Base-by-base conservation (phyloP, 2,797 vertebrate species). In the Acanthis flammea region DNA sequence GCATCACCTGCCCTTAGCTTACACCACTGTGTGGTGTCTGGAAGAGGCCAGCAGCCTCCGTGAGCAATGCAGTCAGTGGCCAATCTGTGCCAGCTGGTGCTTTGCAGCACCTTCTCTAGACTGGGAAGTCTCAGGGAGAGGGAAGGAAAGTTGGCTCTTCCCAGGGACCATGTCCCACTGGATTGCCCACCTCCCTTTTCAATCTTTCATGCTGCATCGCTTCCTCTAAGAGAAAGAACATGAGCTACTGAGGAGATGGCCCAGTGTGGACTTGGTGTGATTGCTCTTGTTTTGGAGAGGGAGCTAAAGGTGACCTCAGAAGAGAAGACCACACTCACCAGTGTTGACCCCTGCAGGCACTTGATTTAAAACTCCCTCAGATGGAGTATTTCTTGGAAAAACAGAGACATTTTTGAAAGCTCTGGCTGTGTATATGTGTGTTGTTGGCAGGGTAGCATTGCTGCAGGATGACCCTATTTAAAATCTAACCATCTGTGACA, bases 401-500 rank as follows among this genome's bases (percentile, higher is more conserved):
- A 37, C 25, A 3, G 51, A 63, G 60, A 60, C 45, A 33, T 41
- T 88, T 82, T 48, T 89, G 67, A 94, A 60, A 94, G 85, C 62
- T 33, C 58, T 81, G 50, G 42, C 73, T 86, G 77, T 25, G 54
- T 39, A 19, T 31, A 30, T 58, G 19, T 1, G 2, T 77, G 61
- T 7, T 67, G 44, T 21, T 70, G 66, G 85, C 51, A 79, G 67
- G 17, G 30, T 7, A 75, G 30, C 19, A n/a, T 7, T 76, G 82
- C 75, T 90, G 63, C 67, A 72, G 61, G 41, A 86, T 60, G 21
- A 66, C 39, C 28, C 6, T 39, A 50, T 47, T 67, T 81, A 82
- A 95, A 93, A 90, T 17, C 39, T 16, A 81, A 77, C 24, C 70
- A 95, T 62, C 62, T 65, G 80, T 44, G 54, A 58, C 70, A 84